Evolutionary conservation across 2,888 invertebrate species (phyloP), one percentile per base, ranked within the genome.

Genomic region (Dynastes grantii): DNA sequence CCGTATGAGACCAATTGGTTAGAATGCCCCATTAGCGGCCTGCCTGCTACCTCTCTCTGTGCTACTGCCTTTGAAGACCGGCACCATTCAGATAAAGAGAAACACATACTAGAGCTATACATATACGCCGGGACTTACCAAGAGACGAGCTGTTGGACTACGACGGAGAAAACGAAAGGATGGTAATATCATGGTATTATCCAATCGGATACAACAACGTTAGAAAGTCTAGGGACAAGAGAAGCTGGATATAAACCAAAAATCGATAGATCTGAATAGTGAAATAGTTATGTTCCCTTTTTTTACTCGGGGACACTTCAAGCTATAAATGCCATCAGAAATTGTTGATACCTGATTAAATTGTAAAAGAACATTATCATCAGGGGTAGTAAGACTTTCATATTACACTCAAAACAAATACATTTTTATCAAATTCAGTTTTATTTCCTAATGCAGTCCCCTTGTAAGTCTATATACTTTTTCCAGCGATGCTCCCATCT

Each of bases 1-100:
- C 83, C 80, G 83, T 83, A 81, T 81, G 83, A 82, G 82, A 83
- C 83, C 83, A 83, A 83, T 83, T 83, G 83, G 83, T 83, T 83
- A 83, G 82, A 82, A 83, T 83, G 83, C 81, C 81, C 83, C 83
- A 83, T 83, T 83, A 83, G 83, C 81, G 83, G 83, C 82, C 82
- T 79, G 78, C 80, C 80, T 76, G 83, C 81, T 82, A 81, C 83
- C 81, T 65, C 78, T 76, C 76, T 53, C 68, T 67, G 65, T 77
- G 77, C 77, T 77, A 70, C 68, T 76, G 78, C 78, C 75, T 71
- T 75, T 77, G 79, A 76, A 77, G 71, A 67, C 79, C 79, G 75
- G 77, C 67, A 77, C 64, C 65, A 55, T 73, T 65, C 73, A 64
- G 73, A 75, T 73, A 78, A 78, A 65, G 45, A 27, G 49, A 75